Base-by-base conservation (phyloP, 1,140 invertebrate genomes). In the Trichogramma pretiosum region DNA sequence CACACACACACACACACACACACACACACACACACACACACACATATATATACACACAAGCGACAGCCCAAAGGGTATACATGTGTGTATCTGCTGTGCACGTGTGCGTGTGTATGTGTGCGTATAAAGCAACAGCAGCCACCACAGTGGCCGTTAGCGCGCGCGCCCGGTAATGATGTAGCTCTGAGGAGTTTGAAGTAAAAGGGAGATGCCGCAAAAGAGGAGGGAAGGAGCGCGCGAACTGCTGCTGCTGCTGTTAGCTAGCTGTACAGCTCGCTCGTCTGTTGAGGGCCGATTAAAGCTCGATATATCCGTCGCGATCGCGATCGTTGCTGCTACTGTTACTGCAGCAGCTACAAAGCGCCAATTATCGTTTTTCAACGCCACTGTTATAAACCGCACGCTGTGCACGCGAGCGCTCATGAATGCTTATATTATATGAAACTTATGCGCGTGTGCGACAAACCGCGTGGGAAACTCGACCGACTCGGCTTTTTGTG, bases 341-440 rank as follows among this genome's bases (percentile, higher is more conserved):
- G 13, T 30, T 30, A 30, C 26, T 7, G 8, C 26, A 13, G 26
- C 26, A 30, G 35, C 35, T 3, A 17, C 18, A 14, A 16, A 35
- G 21, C 58, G 57, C 53, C 58, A 59, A 62, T 60, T 60, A 60
- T 55, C 56, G 58, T 60, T 62, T 59, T 62, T 60, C 57, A 56
- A 46, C 45, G 34, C 26, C 10, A 18, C 24, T 14, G 19, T 11
- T 19, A 7, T 19, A 23, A 48, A 53, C 49, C 53, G 53, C 54
- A 46, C 51, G 47, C 28, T n/a, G n/a, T n/a, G n/a, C n/a, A n/a
- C n/a, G n/a, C n/a, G n/a, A n/a, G n/a, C n/a, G n/a, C n/a, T n/a
- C n/a, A n/a, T n/a, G n/a, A n/a, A n/a, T n/a, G n/a, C n/a, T n/a
- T n/a, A n/a, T n/a, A n/a, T n/a, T n/a, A n/a, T n/a, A n/a, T n/a